Evolutionary conservation across 2,797 vertebrate genomes (phyloP).

Genomic region (Enteromius afrohamiltoni): DNA sequence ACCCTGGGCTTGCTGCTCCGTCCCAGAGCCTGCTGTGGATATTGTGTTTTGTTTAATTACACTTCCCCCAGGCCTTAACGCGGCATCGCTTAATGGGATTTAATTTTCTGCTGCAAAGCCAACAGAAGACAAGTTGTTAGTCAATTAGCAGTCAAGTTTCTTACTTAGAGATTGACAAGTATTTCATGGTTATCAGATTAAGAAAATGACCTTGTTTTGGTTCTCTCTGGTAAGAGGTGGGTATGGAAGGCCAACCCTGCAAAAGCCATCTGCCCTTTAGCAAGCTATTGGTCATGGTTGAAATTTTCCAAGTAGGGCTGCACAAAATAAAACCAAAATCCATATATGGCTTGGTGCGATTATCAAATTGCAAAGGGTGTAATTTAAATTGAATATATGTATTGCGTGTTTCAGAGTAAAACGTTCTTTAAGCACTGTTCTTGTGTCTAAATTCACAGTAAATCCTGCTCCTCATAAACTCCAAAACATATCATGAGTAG

Average conservation of each 20-base stretch:
- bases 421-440: not conserved
- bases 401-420: not conserved
- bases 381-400: not conserved
- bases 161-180: conserved; percentile 9
- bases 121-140: conserved; percentile 41
- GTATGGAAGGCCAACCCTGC: not conserved
- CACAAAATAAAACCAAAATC: not conserved
- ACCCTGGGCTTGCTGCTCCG: conserved; percentile 23
- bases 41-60: conserved; percentile 57
- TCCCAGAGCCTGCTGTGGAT: conserved; percentile 37
- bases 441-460: not conserved
- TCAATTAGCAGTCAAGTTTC: conserved; percentile 44
- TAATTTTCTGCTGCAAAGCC: conserved; percentile 40
- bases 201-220: not conserved
- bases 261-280: not conserved
- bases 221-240: not conserved
- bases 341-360: not conserved
- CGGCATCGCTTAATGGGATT: conserved; percentile 53
- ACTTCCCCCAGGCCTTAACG: conserved; percentile 40
- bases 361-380: not conserved
- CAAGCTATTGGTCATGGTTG: not conserved
- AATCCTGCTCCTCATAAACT: not conserved
- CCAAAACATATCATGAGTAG: not conserved
- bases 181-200: conserved; percentile 8
- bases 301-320: not conserved